Evolutionary conservation across 1,140 invertebrate genomes (phyloP).

Genomic region (Euura saliciscinereae): DNA sequence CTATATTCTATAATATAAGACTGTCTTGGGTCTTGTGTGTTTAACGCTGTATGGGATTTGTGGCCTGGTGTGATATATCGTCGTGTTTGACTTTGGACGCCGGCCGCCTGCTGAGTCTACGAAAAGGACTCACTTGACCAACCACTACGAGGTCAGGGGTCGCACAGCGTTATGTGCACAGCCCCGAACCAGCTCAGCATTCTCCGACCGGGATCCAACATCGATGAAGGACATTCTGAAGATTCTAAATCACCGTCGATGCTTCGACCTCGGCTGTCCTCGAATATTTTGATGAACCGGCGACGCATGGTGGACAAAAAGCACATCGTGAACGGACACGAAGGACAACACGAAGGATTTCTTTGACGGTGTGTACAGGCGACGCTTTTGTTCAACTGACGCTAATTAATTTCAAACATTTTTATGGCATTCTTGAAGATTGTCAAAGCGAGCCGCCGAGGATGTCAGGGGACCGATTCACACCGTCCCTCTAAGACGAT

Average conservation of each 20-base stretch:
- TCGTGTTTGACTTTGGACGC: conserved; percentile 29
- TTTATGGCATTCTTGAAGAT: conserved; percentile 10
- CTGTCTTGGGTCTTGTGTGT: conserved; percentile 7
- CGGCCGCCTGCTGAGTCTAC: conserved; percentile 40
- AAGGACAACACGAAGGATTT: too few species aligned
- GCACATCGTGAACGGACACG: too few species aligned
- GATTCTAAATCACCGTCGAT: not conserved
- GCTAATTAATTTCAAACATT: conserved; percentile 14
- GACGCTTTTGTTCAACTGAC: conserved; percentile 13
- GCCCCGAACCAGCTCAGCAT: not conserved
- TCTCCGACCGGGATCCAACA: not conserved
- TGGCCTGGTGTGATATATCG: conserved; percentile 45
- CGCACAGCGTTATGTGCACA: not conserved
- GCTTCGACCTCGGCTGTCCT: not conserved
- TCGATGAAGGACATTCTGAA: conserved; percentile 25
- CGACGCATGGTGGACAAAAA: not conserved
- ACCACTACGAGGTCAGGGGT: not conserved
- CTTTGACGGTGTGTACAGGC: too few species aligned
- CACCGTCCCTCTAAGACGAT: conserved; percentile 6
- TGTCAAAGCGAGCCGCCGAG: conserved; percentile 10
- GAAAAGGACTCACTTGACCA: conserved; percentile 28
- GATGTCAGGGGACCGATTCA: not conserved
- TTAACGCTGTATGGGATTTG: conserved; percentile 32
- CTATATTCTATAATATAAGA: not conserved
- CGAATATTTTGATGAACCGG: not conserved